phyloP scores from a whole-genome alignment of 2,113 vertebrate species.

The Micromys minutus region DNA sequence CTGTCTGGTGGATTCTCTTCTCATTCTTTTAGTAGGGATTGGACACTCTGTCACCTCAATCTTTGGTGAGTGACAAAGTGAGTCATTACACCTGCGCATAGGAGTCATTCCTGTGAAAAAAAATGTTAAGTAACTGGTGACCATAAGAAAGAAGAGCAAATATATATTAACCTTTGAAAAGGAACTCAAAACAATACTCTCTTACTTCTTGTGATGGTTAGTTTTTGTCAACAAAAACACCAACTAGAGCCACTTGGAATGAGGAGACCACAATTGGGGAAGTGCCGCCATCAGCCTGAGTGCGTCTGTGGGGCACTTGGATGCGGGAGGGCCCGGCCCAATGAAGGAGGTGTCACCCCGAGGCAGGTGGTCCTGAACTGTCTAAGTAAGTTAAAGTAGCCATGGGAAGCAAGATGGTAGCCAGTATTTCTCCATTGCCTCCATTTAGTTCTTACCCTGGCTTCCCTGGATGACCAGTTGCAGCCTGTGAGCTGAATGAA shows the following conservation, averaged over 20 bases:
- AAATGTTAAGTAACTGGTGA: conserved; percentile 8
- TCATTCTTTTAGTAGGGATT: conserved; percentile 85
- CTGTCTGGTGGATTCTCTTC: conserved; percentile 82
- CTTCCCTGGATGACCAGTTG: not conserved
- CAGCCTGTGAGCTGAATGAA: no score
- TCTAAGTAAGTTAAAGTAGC: not conserved
- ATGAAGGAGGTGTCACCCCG: not conserved
- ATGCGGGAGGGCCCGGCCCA: not conserved
- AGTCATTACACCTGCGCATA: conserved; percentile 78
- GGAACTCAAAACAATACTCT: not conserved
- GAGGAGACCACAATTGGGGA: not conserved
- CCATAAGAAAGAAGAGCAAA: conserved; percentile 23
- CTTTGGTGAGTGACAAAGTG: conserved; percentile 65
- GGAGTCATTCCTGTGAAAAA: conserved; percentile 85
- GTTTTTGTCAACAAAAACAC: not conserved
- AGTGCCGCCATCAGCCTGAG: not conserved
- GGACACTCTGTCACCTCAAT: conserved; percentile 80
- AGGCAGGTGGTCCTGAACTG: not conserved
- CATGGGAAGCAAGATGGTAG: not conserved
- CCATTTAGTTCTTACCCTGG: not conserved
- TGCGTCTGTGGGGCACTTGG: not conserved
- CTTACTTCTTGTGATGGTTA: not conserved
- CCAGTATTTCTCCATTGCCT: not conserved
- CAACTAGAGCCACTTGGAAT: not conserved
- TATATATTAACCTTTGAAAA: not conserved